Evolutionary conservation across 1,140 invertebrate species (phyloP).

Genomic region (Coelopa frigida): DNA sequence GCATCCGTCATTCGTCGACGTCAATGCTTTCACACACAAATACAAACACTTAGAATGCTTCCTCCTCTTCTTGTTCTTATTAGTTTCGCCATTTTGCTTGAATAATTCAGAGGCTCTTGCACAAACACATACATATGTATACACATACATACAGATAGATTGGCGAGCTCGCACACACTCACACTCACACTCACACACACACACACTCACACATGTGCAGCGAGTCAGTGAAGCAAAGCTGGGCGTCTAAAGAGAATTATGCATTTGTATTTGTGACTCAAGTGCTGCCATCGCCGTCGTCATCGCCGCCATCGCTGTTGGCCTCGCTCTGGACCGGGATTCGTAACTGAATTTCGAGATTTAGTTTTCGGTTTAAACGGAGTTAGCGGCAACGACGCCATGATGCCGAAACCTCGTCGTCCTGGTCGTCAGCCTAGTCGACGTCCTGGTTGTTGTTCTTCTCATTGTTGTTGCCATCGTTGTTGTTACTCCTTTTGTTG

Average conservation of each 20-base stretch:
- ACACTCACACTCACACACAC: slow-evolving; percentile 13
- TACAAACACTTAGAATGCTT: too few relatives aligned
- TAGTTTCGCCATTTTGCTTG: slow-evolving; percentile 33
- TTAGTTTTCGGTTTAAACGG: slow-evolving; percentile 9
- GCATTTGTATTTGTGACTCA: slow-evolving; percentile 38
- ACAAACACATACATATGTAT: slow-evolving; percentile 12
- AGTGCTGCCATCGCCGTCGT: slow-evolving; percentile 19
- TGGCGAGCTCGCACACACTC: slow-evolving; percentile 13
- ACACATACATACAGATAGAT: slow-evolving; percentile 3
- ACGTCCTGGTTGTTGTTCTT: too few relatives aligned
- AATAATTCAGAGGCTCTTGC: slow-evolving; percentile 35
- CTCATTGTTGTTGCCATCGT: too few relatives aligned
- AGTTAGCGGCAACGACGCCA: too few relatives aligned
- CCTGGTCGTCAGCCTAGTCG: too few relatives aligned
- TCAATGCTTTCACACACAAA: too few relatives aligned
- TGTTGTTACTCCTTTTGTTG: too few relatives aligned
- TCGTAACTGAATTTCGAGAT: slow-evolving; percentile 9
- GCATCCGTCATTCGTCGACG: too few relatives aligned
- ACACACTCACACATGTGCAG: slow-evolving; percentile 3
- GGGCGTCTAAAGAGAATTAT: slow-evolving; percentile 37
- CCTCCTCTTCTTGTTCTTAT: too few relatives aligned
- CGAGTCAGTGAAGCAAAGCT: slow-evolving; percentile 13
- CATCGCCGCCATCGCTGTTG: slow-evolving; percentile 6
- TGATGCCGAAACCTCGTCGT: too few relatives aligned
- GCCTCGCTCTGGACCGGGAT: not conserved